phyloP scores from a whole-genome alignment of 2,113 vertebrate species.

The Daboia siamensis region DNA sequence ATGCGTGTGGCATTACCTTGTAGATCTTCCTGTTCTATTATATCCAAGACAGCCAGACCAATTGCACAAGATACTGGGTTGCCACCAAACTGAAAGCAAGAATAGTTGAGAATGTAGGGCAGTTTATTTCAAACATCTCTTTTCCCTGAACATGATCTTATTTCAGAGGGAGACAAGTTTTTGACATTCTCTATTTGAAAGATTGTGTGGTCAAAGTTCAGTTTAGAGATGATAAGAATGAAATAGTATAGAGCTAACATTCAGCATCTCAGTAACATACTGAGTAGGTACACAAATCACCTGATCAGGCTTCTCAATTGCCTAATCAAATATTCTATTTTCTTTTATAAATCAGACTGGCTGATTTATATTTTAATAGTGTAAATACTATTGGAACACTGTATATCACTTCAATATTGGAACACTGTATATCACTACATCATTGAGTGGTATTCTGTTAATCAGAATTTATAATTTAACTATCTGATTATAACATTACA shows the following conservation, averaged over 20 bases:
- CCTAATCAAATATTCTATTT: not conserved
- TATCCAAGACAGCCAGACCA: constrained; percentile 86
- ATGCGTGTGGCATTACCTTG: constrained; percentile 82
- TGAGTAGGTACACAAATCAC: not conserved
- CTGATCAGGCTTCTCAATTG: not conserved
- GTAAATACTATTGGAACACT: not conserved
- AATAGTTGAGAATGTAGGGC: not conserved
- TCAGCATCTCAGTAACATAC: not conserved
- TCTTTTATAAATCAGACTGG: not conserved
- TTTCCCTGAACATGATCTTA: not conserved
- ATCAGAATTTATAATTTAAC: not conserved
- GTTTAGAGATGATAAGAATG: not conserved
- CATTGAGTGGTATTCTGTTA: not conserved
- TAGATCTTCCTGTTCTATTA: constrained; percentile 90
- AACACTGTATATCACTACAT: not conserved
- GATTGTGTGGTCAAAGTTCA: not conserved
- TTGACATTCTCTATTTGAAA: not conserved
- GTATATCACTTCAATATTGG: not conserved
- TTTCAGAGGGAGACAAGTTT: not conserved
- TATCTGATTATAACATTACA: not conserved
- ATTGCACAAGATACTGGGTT: constrained; percentile 96
- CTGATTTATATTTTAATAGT: not conserved
- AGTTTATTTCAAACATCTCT: not conserved
- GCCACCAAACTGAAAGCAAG: constrained; percentile 84
- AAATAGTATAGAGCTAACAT: not conserved